Percentiles rank a stretch among this genome's conserved stretches.
These are phyloP conservation scores for Fabriciana adippe DNA, from an alignment of 2,888 invertebrate species.

Conservation along the genomic window DNA sequence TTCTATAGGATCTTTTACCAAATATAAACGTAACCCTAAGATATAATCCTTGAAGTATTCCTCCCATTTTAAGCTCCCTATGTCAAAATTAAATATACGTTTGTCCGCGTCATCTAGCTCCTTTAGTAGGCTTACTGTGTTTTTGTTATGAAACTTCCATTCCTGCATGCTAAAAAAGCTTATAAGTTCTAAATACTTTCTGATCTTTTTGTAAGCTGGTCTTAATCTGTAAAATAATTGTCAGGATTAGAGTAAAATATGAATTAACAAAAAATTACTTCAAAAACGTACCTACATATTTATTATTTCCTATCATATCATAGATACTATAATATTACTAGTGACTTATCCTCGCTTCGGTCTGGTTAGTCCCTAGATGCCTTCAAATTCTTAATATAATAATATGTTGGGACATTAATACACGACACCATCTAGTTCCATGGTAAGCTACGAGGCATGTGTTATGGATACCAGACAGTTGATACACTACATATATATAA, in stretches of 20 bases:
- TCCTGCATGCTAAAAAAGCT: slow-evolving; percentile 88
- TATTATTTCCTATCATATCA: too few relatives aligned
- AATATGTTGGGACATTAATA: too few relatives aligned
- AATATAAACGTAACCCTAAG: slow-evolving; percentile 86
- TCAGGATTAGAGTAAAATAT: background rate
- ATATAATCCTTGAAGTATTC: slow-evolving; percentile 86
- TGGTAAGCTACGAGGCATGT: too few relatives aligned
- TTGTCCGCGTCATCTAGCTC: slow-evolving; percentile 82
- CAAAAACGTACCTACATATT: too few relatives aligned
- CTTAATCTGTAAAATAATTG: slow-evolving; percentile 81
- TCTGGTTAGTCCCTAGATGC: too few relatives aligned
- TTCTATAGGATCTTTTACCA: slow-evolving; percentile 88
- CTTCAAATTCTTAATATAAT: too few relatives aligned
- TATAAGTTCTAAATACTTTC: slow-evolving; percentile 86
- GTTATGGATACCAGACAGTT: too few relatives aligned
- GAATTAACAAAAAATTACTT: background rate
- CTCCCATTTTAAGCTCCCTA: slow-evolving; percentile 85
- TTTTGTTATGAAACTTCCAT: slow-evolving; percentile 87
- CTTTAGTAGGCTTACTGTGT: slow-evolving; percentile 77
- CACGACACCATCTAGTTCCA: too few relatives aligned
- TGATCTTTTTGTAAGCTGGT: slow-evolving; percentile 87
- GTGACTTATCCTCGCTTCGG: too few relatives aligned
- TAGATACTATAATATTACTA: too few relatives aligned
- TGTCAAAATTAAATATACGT: slow-evolving; percentile 85
- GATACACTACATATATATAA: too few relatives aligned